Conservation (phyloP, 1,140 invertebrate genomes). For the Heliconius congener region DNA sequence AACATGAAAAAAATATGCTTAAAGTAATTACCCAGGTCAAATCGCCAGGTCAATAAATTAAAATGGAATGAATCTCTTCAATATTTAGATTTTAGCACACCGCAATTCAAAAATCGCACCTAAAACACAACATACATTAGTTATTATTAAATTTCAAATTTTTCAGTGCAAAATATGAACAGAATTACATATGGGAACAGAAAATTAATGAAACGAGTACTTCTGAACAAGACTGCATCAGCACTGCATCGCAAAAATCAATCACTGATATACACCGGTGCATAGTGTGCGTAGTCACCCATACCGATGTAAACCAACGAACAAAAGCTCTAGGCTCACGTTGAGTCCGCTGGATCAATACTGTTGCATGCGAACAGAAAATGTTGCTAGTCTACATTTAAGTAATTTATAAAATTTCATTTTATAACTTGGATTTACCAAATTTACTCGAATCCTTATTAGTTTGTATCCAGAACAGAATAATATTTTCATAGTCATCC, state of each 20-base stretch:
- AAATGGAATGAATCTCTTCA: neutral
- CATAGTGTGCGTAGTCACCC: neutral
- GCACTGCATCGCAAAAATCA: conserved; percentile 13
- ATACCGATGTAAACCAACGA: neutral
- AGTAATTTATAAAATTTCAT: neutral
- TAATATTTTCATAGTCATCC: too few species aligned
- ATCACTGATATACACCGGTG: conserved; percentile 7
- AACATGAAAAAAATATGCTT: conserved; percentile 2
- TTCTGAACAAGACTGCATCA: conserved; percentile 10
- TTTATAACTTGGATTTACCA: too few species aligned
- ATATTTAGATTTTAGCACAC: neutral
- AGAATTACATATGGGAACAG: neutral
- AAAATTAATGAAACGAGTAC: neutral
- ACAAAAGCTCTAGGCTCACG: neutral
- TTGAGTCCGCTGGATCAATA: neutral
- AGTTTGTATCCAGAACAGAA: too few species aligned
- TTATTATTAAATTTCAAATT: neutral
- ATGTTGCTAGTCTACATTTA: conserved; percentile 7
- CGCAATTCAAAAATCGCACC: conserved; percentile 1
- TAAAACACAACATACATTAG: neutral
- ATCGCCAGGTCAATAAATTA: conserved; percentile 7
- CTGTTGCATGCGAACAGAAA: neutral
- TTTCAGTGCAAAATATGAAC: neutral
- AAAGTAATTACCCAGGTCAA: conserved; percentile 10
- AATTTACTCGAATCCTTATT: too few species aligned